Evolutionary conservation across 2,888 invertebrate species (phyloP), one percentile per base, ranked within the genome.

Genomic region (Melinopterus prodromus): DNA sequence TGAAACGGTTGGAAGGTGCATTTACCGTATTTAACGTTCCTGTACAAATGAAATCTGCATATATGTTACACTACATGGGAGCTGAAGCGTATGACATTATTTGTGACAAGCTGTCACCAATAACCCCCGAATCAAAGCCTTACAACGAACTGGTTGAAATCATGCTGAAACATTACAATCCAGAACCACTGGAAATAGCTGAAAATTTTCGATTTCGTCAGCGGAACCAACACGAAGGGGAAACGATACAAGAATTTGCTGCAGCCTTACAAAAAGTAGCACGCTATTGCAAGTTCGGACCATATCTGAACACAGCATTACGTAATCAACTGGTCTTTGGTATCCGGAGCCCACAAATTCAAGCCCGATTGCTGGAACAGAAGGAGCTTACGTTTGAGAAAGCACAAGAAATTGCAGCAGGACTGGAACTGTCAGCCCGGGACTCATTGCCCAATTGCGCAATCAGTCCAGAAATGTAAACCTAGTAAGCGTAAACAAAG

Each of bases 121-220:
- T 12, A 78, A 80, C 36, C 26, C 26, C 26, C 1, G 26, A 26
- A 26, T 26, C 26, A 26, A 26, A 26, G 26, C 26, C 26, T 26
- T 26, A 26, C 26, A 26, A 26, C 26, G 26, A 26, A 26, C 3
- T 26, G 26, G 26, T 26, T 2, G 2, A 26, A 26, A 26, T 26
- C 26, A 26, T 26, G 26, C 26, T 26, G 26, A 26, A 26, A 2
- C 26, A 26, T 26, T 80, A 76, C 37, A 70, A 69, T 15, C 83
- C 83, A 26, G 82, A 81, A 77, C 83, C 83, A n/a, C 81, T 83
- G 76, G 82, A 85, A 80, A 83, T 84, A 7, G 77, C 83, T 36
- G 84, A 84, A 77, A 84, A 83, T 72, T 84, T 82, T 79, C 77
- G 83, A 15, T 84, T 85, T 78, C 83, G 82, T 53, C 81, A 83